A percentile compares a stretch with the other conserved stretches of the same genome.
Evolutionary conservation across 2,113 vertebrate species (phyloP).

Genomic region (Pollimyrus isidori): DNA sequence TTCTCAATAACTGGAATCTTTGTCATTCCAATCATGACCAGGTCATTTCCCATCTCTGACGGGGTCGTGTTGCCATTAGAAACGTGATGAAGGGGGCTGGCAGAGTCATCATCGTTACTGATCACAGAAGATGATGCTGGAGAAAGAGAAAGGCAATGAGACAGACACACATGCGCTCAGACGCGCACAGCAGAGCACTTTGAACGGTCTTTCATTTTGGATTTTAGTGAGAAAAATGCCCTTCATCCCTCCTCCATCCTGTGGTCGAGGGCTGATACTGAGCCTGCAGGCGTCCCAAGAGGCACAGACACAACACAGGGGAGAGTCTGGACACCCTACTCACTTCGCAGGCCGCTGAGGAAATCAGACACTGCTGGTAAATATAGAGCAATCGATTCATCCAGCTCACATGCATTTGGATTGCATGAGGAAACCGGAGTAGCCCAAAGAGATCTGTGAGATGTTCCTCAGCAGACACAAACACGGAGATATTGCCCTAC

Average conservation of each 20-base stretch:
- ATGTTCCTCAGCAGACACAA: neutral
- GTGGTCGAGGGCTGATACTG: neutral
- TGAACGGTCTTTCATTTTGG: neutral
- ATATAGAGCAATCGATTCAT: neutral
- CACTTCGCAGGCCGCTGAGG: neutral
- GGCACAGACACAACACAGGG: neutral
- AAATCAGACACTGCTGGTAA: neutral
- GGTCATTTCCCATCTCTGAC: constrained; percentile 88
- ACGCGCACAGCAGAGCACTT: neutral
- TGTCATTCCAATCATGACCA: constrained; percentile 97
- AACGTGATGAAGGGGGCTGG: constrained; percentile 96
- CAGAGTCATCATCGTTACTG: constrained; percentile 96
- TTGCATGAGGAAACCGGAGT: neutral
- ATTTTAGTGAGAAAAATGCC: neutral
- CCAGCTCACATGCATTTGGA: neutral
- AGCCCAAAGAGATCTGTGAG: neutral
- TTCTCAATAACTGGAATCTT: constrained; percentile 99
- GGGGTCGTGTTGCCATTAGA: constrained; percentile 98
- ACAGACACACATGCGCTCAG: neutral
- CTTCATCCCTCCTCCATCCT: neutral
- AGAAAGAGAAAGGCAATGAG: constrained; percentile 26
- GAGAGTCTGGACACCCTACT: neutral
- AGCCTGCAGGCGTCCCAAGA: neutral
- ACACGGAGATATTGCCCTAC: neutral
- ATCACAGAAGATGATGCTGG: constrained; percentile 95